These are phyloP conservation scores for Perizoma affinitatum DNA, from an alignment of 2,888 invertebrate species.

Conservation along the genomic window DNA sequence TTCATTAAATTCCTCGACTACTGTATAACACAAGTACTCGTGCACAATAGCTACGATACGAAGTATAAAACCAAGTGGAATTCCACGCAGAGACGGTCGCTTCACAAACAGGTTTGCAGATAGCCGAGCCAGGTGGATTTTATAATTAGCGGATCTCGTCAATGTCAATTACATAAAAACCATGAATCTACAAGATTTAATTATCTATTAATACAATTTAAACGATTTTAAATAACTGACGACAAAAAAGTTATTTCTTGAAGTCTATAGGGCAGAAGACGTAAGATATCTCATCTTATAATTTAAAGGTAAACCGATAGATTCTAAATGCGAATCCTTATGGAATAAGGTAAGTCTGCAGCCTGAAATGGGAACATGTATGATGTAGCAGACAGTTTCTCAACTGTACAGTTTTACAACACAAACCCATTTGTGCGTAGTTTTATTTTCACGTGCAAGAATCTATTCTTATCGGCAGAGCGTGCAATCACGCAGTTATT, in stretches of 20 bases:
- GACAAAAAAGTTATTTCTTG: too few species aligned
- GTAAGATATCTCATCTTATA: too few species aligned
- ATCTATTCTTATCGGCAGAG: constrained; percentile 37
- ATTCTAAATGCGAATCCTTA: too few species aligned
- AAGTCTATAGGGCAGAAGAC: too few species aligned
- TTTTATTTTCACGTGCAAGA: constrained; percentile 36
- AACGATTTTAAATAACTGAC: constrained; percentile 7
- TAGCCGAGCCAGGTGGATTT: constrained; percentile 51
- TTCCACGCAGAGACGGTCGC: constrained; percentile 27
- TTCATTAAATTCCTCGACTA: not conserved
- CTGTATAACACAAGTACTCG: not conserved
- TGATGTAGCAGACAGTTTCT: too few species aligned
- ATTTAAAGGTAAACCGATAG: too few species aligned
- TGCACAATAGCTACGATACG: constrained; percentile 14
- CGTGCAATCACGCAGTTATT: constrained; percentile 40
- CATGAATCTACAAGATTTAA: constrained; percentile 41
- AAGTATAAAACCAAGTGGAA: constrained; percentile 20
- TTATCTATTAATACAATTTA: constrained; percentile 35
- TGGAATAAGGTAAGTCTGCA: too few species aligned
- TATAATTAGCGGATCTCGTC: constrained; percentile 53
- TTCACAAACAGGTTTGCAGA: constrained; percentile 46
- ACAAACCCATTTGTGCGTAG: constrained; percentile 21
- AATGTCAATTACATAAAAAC: constrained; percentile 55
- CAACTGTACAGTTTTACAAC: too few species aligned
- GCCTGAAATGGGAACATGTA: too few species aligned